Conservation (phyloP, 2,888 invertebrate genomes). For the Lutraria lutraria region DNA sequence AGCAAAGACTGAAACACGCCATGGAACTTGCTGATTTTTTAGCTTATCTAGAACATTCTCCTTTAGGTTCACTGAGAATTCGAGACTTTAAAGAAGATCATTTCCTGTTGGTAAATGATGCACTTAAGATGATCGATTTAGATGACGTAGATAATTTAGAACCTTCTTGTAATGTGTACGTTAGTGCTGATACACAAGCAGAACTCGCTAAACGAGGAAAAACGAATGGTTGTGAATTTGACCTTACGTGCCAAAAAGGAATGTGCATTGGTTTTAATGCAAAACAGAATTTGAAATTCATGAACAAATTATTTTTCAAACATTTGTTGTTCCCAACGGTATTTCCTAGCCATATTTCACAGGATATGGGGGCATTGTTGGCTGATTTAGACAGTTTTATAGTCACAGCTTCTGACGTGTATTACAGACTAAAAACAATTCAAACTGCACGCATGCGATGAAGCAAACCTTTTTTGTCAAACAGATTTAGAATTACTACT, state of each 20-base stretch:
- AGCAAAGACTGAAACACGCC: conserved; percentile 76
- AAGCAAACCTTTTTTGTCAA: too few species aligned
- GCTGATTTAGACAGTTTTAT: conserved; percentile 56
- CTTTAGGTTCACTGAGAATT: conserved; percentile 83
- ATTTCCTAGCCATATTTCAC: conserved; percentile 75
- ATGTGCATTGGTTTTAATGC: conserved; percentile 83
- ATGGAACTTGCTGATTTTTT: conserved; percentile 81
- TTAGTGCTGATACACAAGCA: conserved; percentile 46
- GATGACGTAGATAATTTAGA: conserved; percentile 84
- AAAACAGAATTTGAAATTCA: conserved; percentile 80
- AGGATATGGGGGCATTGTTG: conserved; percentile 65
- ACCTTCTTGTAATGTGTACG: conserved; percentile 76
- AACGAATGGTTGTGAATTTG: conserved; percentile 71
- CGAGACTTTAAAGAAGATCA: conserved; percentile 84
- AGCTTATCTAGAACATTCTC: conserved; percentile 82
- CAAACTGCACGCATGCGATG: not conserved
- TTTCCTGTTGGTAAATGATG: conserved; percentile 80
- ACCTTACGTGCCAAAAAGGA: conserved; percentile 75
- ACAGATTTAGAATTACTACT: too few species aligned
- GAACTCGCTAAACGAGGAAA: conserved; percentile 46
- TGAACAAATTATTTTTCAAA: conserved; percentile 80
- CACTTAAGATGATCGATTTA: conserved; percentile 84
- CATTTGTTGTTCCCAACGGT: conserved; percentile 78
- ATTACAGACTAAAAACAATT: not conserved
- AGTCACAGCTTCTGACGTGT: conserved; percentile 12